Evolutionary conservation across 2,113 vertebrate genomes (phyloP).

Genomic region (Acrocephalus kingi): DNA sequence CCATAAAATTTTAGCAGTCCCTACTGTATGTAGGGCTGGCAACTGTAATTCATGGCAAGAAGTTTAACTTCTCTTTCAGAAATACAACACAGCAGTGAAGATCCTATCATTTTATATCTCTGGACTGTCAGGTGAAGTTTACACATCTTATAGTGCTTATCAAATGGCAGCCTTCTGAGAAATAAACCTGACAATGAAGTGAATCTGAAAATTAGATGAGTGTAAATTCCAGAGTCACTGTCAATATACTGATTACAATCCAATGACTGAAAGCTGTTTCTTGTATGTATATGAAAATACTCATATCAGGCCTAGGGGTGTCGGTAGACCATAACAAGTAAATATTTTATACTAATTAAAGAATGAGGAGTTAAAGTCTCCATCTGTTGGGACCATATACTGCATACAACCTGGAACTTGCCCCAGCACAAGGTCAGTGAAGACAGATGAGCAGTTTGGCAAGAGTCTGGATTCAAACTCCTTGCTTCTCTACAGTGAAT

Average conservation of each 20-base stretch:
- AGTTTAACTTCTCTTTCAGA: neutral
- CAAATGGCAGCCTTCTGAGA: neutral
- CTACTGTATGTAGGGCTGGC: neutral
- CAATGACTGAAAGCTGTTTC: neutral
- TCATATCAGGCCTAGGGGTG: neutral
- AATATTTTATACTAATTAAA: neutral
- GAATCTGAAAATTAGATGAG: neutral
- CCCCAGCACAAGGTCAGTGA: neutral
- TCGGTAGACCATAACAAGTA: rapidly evolving
- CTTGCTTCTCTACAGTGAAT: neutral
- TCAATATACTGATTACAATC: neutral
- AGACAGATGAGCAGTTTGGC: neutral
- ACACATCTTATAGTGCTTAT: neutral
- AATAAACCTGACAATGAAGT: neutral
- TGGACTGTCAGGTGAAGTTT: neutral
- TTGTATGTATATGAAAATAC: neutral
- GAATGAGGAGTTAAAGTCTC: neutral
- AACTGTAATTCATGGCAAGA: neutral
- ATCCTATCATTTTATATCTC: neutral
- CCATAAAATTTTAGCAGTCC: slow-evolving; percentile 8
- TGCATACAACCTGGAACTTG: neutral
- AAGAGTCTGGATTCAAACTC: neutral
- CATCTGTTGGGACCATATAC: neutral
- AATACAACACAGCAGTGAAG: neutral
- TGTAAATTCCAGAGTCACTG: neutral